A percentile compares a stretch with the other conserved stretches of the same genome.
phyloP scores from a whole-genome alignment of 2,797 vertebrate genomes.

The Naso thynnoides region DNA sequence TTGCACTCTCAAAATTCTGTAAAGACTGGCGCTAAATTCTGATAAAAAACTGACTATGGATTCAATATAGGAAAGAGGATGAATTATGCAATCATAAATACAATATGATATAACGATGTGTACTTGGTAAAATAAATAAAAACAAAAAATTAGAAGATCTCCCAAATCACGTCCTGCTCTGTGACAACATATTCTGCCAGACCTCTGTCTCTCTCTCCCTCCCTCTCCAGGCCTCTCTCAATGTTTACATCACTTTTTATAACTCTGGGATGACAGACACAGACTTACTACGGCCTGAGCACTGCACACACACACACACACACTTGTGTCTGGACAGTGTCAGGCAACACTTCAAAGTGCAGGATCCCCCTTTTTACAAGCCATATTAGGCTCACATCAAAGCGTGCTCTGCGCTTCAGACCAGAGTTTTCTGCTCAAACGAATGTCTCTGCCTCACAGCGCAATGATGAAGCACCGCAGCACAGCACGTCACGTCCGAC shows the following conservation, averaged over 20 bases:
- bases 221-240: constrained; percentile 59
- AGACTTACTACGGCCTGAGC: constrained; percentile 48
- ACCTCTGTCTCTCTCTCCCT: neutral
- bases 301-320: constrained; percentile 29
- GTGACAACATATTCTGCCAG: constrained; percentile 24
- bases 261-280: constrained; percentile 74
- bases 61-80: neutral
- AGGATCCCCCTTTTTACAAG: constrained; percentile 81
- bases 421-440: constrained; percentile 63
- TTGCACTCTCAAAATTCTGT: neutral
- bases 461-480: constrained; percentile 54
- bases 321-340: constrained; percentile 77
- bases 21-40: neutral
- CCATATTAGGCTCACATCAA: constrained; percentile 84
- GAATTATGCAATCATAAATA: neutral
- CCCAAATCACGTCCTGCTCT: neutral
- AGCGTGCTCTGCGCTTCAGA: constrained; percentile 68
- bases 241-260: constrained; percentile 83
- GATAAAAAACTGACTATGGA: neutral
- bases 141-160: neutral
- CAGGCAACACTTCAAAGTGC: constrained; percentile 84
- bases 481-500: constrained; percentile 30
- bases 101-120: neutral
- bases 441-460: constrained; percentile 59
- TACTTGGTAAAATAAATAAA: neutral